Base-by-base conservation (phyloP, 2,888 invertebrate species). In the Drosophila leonis region DNA sequence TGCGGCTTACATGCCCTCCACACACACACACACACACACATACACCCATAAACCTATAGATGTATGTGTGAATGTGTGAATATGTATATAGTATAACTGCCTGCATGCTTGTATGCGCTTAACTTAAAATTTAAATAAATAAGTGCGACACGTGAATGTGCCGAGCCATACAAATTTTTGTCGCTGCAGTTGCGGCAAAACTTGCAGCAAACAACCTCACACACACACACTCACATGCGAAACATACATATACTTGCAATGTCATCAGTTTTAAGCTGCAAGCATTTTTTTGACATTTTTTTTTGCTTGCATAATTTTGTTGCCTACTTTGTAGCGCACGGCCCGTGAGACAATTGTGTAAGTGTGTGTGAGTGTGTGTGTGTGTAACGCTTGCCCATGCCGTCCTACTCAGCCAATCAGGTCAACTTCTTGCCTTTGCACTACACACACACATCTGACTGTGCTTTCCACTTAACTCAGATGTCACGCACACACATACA, bases 111-210 rank as follows among this genome's bases (percentile, higher is more conserved):
- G 35, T 35, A 35, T 52, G 62, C 52, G 55, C 60, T 63, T 67
- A 72, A 87, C 87, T 83, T 81, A 55, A 82, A 82, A 82, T 87
- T 82, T 70, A 84, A 84, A 84, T 82, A 74, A 80, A 86, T 80
- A 52, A 52, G 65, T 86, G 71, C 56, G 63, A 59, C 65, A 64
- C 60, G 70, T 64, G 71, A 75, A 75, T 65, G 59, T 71, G 65
- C 63, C 52, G 55, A 55, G 51, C 51, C 64, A 69, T 63, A 69
- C 48, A 69, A 78, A 69, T 61, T n/a, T 48, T 59, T 27, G 57
- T 59, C 15, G 75, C 54, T 72, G 73, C 73, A 75, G 61, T 76
- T 68, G 67, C 65, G 64, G 52, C 76, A 75, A 68, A 72, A 55
- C 54, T 79, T 75, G 75, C 79, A 54, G 56, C 67, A 74, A 78